Evolutionary conservation across 92 coral and sea anemone genomes (phyloP), one percentile per base, ranked within the genome.

Genomic region (Epizoanthus scotinus): DNA sequence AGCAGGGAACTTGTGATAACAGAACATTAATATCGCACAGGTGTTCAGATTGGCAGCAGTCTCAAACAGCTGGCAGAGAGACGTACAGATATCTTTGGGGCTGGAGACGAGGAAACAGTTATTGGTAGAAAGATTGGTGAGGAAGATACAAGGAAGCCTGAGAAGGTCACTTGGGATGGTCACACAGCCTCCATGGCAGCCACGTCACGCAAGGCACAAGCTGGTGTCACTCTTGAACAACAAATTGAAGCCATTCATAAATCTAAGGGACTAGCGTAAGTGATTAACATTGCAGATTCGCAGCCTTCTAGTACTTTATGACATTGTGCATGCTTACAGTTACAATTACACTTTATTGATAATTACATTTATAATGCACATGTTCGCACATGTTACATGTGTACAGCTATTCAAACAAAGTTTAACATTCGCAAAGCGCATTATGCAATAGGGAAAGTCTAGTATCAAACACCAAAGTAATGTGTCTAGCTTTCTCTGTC

Each of bases 71-170:
- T 95, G 61, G 99, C 99, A 9, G 94, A 93, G 88, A 89, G 99
- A 22, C 99, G 99, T 85, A 95, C 99, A 13, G 99, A 95, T 85
- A 95, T 95, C 91, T 95, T 95, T 83, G 99, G 99, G 50, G 98
- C 98, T 79, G 98, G 98, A 72, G 98, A 93, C 79, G 99, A 93
- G 52, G 99, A 95, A 71, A 95, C 99, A n/a, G 85, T 94, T 55
- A 95, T 95, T 59, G 99, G 99, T 75, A 85, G 94, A 47, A 95
- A 93, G 91, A 91, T 95, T 63, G 99, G 99, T 21, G 99, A 95
- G 73, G 99, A 95, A 77, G 99, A 95, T 61, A 89, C 71, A 28
- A 88, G 83, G 71, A 91, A 93, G 58, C 99, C 99, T 20, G 99
- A 95, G 86, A 95, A 95, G 70, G 99, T 95, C 59, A 95, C 99